These are phyloP conservation scores for Sinocyclocheilus maitianheensis DNA, from an alignment of 2,113 vertebrate genomes.

Conservation along the genomic window DNA sequence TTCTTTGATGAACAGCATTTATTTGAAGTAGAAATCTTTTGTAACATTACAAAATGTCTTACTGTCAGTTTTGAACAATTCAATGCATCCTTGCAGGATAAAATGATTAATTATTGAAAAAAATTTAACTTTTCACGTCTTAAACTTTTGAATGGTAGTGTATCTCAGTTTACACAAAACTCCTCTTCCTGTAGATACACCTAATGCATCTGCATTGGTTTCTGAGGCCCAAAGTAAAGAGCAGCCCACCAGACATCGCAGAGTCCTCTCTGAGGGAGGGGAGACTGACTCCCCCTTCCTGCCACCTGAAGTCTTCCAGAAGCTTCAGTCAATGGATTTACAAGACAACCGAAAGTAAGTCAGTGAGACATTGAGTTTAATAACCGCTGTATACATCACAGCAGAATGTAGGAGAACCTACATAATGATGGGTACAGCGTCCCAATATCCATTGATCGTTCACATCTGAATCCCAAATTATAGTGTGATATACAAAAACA, in stretches of 20 bases:
- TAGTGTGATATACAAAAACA: not conserved
- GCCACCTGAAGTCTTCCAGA: conserved; percentile 90
- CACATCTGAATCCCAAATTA: conserved; percentile 1
- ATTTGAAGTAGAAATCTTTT: not conserved
- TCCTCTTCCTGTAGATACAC: conserved; percentile 39
- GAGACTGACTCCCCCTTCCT: conserved; percentile 79
- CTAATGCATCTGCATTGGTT: conserved; percentile 29
- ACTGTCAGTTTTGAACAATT: not conserved
- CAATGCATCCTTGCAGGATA: too few species aligned
- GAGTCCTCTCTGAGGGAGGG: conserved; percentile 80
- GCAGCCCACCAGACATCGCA: conserved; percentile 69
- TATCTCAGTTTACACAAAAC: not conserved
- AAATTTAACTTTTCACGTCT: too few species aligned
- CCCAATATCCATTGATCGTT: not conserved
- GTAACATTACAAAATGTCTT: not conserved
- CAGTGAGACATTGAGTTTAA: not conserved
- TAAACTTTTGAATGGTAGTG: not conserved
- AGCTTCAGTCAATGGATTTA: conserved; percentile 78
- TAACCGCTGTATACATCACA: conserved; percentile 21
- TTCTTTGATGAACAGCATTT: not conserved
- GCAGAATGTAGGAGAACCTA: not conserved
- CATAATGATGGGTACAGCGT: not conserved
- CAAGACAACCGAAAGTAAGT: conserved; percentile 79
- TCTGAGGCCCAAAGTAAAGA: not conserved
- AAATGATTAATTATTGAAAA: not conserved